phyloP scores from a whole-genome alignment of 1,140 invertebrate species.

The Drosophila kurseongensis region DNA sequence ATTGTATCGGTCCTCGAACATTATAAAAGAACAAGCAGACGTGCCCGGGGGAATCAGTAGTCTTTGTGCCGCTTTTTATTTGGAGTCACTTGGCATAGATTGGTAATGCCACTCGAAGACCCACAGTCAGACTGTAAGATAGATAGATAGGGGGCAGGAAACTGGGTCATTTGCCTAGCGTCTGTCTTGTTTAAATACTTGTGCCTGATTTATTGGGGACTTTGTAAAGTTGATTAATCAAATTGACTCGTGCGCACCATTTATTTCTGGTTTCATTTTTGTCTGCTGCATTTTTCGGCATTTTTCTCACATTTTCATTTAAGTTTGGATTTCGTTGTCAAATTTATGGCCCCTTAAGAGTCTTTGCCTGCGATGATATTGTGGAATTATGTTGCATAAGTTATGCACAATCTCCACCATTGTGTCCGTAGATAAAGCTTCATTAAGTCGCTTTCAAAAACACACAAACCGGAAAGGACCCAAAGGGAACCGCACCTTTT shows the following conservation, averaged over 20 bases:
- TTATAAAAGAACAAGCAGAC: no score
- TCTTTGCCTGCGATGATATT: conserved; percentile 16
- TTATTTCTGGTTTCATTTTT: conserved; percentile 53
- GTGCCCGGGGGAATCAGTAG: conserved; percentile 17
- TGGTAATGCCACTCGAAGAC: conserved; percentile 50
- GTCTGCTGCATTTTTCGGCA: conserved; percentile 9
- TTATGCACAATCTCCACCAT: conserved; percentile 15
- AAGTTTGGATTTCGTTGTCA: conserved; percentile 24
- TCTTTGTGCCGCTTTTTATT: conserved; percentile 12
- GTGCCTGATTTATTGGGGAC: conserved; percentile 61
- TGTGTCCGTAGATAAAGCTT: conserved; percentile 27
- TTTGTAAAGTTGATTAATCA: conserved; percentile 76
- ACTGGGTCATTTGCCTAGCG: conserved; percentile 67
- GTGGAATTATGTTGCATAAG: conserved; percentile 33
- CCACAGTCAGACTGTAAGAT: conserved; percentile 5
- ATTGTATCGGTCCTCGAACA: conserved; percentile 32
- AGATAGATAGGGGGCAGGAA: conserved; percentile 39
- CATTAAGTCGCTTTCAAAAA: conserved; percentile 22
- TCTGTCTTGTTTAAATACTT: conserved; percentile 57
- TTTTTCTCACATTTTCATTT: conserved; percentile 32
- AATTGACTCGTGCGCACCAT: conserved; percentile 39
- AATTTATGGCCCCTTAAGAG: conserved; percentile 28
- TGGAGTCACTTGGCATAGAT: conserved; percentile 43
- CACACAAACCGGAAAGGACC: conserved; percentile 21
- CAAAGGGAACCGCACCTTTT: conserved; percentile 16